These are phyloP conservation scores for Cnemophilus loriae DNA, from an alignment of 2,113 vertebrate genomes.

Conservation along the genomic window DNA sequence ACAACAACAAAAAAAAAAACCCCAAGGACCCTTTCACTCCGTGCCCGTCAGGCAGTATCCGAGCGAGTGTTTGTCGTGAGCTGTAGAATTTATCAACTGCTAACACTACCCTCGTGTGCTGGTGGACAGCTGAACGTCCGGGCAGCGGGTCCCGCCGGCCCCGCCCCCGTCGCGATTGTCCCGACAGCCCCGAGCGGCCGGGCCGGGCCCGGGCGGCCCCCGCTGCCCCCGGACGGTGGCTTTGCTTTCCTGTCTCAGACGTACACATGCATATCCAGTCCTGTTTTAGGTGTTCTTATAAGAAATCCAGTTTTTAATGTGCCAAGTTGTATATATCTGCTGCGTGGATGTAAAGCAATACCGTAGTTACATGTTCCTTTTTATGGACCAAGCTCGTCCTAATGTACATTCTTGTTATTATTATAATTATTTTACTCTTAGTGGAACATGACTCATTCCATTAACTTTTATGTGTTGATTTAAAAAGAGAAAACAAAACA, in stretches of 20 bases:
- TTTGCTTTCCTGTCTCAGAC: conserved; percentile 73
- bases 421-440: conserved; percentile 67
- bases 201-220: neutral
- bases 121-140: conserved; percentile 45
- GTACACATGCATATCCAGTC: conserved; percentile 71
- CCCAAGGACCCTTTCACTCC: conserved; percentile 61
- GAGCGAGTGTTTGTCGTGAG: conserved; percentile 68
- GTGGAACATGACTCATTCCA: conserved; percentile 78
- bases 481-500: conserved; percentile 53
- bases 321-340: conserved; percentile 79
- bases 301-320: conserved; percentile 75
- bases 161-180: neutral
- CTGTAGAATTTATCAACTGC: conserved; percentile 58
- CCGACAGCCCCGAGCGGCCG: neutral
- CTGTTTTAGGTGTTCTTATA: conserved; percentile 75
- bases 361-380: conserved; percentile 71
- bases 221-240: conserved; percentile 62
- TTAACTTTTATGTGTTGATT: conserved; percentile 72
- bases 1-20: neutral
- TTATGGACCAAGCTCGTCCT: conserved; percentile 75
- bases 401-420: conserved; percentile 73
- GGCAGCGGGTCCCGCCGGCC: neutral
- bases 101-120: conserved; percentile 72
- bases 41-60: conserved; percentile 70
- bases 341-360: conserved; percentile 81